Evolutionary conservation across 2,888 invertebrate species (phyloP).

Genomic region (Disparrhopalites patrizii): DNA sequence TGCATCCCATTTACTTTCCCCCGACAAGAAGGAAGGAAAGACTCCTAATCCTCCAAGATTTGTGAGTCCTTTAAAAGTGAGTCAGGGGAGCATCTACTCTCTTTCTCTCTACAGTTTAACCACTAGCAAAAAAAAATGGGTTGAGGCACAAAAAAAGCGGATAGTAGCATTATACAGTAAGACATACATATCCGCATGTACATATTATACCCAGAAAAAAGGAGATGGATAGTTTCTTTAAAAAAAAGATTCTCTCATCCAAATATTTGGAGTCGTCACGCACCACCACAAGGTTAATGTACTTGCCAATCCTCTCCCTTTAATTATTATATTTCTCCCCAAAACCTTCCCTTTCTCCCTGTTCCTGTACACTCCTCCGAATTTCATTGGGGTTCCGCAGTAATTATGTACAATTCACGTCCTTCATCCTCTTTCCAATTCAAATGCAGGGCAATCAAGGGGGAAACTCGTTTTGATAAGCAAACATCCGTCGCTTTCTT

Average conservation of each 20-base stretch:
- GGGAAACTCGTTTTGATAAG: not conserved
- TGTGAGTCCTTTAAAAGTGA: constrained; percentile 17
- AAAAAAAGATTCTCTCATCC: not conserved
- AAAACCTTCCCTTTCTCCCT: not conserved
- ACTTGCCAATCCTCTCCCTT: constrained; percentile 15
- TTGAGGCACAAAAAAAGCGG: not conserved
- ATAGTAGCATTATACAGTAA: not conserved
- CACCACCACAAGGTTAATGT: constrained; percentile 21
- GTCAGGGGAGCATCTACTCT: constrained; percentile 1
- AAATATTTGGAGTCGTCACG: not conserved
- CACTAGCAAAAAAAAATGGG: not conserved
- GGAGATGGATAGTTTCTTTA: not conserved
- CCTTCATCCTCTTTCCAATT: too few species aligned
- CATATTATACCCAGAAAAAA: not conserved
- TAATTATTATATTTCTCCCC: constrained; percentile 26
- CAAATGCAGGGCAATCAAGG: not conserved
- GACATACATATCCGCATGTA: not conserved
- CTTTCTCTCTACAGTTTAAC: too few species aligned
- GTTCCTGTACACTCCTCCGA: too few species aligned
- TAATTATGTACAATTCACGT: too few species aligned
- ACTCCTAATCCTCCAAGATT: constrained; percentile 17
- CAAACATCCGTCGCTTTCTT: not conserved
- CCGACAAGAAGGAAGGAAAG: too few species aligned
- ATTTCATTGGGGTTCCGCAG: too few species aligned
- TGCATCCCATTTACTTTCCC: constrained; percentile 16